A percentile compares a stretch with the other conserved stretches of the same genome.
phyloP scores from a whole-genome alignment of 2,113 vertebrate genomes.

The Oryctolagus cuniculus region DNA sequence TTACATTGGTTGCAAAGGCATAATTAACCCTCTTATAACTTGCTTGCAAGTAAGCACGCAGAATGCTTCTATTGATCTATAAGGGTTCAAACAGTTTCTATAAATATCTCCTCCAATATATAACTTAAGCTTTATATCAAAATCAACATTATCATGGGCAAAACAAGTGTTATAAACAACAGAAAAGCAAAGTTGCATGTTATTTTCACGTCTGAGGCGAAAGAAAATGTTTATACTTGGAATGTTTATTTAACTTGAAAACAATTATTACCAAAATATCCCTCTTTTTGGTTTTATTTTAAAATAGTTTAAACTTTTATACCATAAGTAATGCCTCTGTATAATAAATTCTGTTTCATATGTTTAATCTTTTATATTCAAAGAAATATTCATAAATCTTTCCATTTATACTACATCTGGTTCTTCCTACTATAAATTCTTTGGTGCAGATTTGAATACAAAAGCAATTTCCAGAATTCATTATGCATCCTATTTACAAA shows the following conservation, averaged over 20 bases:
- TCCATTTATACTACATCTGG: conserved; percentile 3
- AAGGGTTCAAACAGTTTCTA: background rate
- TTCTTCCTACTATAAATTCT: background rate
- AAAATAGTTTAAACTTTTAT: background rate
- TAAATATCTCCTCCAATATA: background rate
- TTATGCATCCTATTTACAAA: background rate
- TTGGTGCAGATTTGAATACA: background rate
- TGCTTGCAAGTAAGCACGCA: background rate
- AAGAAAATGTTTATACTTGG: conserved; percentile 8
- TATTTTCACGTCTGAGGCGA: background rate
- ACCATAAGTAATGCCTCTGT: background rate
- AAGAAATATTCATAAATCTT: background rate
- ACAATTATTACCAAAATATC: background rate
- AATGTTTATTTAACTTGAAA: conserved; percentile 14
- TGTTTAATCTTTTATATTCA: background rate
- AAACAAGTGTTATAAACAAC: background rate
- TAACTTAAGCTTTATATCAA: background rate
- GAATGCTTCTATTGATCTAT: background rate
- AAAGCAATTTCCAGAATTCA: background rate
- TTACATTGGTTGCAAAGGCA: background rate
- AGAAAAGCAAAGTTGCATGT: background rate
- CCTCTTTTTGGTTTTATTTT: background rate
- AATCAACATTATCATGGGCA: background rate
- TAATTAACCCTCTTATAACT: conserved; percentile 12
- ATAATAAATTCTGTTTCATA: background rate